A percentile compares a stretch with the other conserved stretches of the same genome.
These are phyloP conservation scores for Trypoxylus dichotomus DNA, from an alignment of 1,140 invertebrate genomes.

Conservation along the genomic window DNA sequence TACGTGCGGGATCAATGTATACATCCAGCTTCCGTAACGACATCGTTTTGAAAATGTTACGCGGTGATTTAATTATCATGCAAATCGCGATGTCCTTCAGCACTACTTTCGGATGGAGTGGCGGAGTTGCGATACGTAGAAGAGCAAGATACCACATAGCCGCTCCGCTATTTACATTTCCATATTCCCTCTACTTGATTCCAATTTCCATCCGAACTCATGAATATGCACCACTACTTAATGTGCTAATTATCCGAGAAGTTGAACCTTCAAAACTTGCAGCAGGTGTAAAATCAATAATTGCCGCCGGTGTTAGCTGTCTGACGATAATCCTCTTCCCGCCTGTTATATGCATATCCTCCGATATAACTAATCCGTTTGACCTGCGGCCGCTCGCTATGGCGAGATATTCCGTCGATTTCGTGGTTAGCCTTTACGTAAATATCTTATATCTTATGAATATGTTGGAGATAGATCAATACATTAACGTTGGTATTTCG, in stretches of 20 bases:
- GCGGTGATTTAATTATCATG: slow-evolving; percentile 22
- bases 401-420: not conserved
- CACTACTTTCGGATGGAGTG: slow-evolving; percentile 3
- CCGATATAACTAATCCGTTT: not conserved
- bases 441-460: not conserved
- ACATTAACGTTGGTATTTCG: too few species aligned
- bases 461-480: too few species aligned
- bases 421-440: not conserved
- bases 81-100: slow-evolving; percentile 8
- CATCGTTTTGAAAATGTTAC: slow-evolving; percentile 18
- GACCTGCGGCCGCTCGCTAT: not conserved
- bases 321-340: not conserved
- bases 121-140: not conserved
- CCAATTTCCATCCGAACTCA: slow-evolving; percentile 15
- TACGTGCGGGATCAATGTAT: too few species aligned
- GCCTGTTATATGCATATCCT: not conserved
- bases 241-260: slow-evolving; percentile 23
- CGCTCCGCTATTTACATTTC: slow-evolving; percentile 4
- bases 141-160: slow-evolving; percentile 14
- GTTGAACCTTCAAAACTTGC: slow-evolving; percentile 2
- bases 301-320: not conserved
- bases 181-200: slow-evolving; percentile 7
- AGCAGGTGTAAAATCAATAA: slow-evolving; percentile 15
- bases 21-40: not conserved
- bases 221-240: slow-evolving; percentile 17